Conservation (phyloP, 1,140 invertebrate species). For the Centruroides vittatus region DNA sequence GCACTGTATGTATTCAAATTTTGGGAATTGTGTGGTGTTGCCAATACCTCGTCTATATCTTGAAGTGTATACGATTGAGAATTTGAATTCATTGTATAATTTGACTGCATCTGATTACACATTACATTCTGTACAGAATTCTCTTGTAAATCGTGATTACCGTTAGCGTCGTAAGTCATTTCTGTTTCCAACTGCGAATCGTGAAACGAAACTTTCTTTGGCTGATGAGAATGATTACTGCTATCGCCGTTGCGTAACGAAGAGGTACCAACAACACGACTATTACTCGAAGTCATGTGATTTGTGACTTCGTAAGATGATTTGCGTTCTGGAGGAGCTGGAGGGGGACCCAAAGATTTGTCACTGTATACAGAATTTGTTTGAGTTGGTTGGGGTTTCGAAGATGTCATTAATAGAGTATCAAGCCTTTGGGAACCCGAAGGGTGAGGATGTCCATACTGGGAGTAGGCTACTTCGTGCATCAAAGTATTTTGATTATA, state of each 20-base stretch:
- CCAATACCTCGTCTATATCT: slow-evolving; percentile 22
- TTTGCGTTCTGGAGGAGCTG: slow-evolving; percentile 12
- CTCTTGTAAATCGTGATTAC: slow-evolving; percentile 2
- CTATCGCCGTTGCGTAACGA: slow-evolving; percentile 11
- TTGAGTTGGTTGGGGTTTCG: background rate
- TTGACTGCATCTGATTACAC: too few species aligned
- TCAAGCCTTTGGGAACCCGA: background rate
- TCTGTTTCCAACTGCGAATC: slow-evolving; percentile 14
- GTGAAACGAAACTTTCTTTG: slow-evolving; percentile 24
- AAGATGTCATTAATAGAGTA: background rate
- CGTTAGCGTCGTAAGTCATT: slow-evolving; percentile 12
- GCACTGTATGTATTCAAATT: slow-evolving; percentile 14
- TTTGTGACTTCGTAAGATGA: slow-evolving; percentile 14
- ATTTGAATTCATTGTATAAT: background rate
- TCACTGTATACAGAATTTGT: background rate
- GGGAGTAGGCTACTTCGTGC: background rate
- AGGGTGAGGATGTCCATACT: background rate
- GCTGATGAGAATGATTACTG: slow-evolving; percentile 9
- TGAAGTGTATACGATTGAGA: slow-evolving; percentile 11
- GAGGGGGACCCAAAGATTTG: background rate
- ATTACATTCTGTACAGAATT: too few species aligned
- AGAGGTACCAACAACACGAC: slow-evolving; percentile 1
- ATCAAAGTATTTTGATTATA: slow-evolving; percentile 9
- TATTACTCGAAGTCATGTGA: slow-evolving; percentile 1
- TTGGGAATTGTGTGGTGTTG: slow-evolving; percentile 17